Evolutionary conservation across 2,888 invertebrate genomes (phyloP), one percentile per base, ranked within the genome.

Genomic region (Leuctra nigra): DNA sequence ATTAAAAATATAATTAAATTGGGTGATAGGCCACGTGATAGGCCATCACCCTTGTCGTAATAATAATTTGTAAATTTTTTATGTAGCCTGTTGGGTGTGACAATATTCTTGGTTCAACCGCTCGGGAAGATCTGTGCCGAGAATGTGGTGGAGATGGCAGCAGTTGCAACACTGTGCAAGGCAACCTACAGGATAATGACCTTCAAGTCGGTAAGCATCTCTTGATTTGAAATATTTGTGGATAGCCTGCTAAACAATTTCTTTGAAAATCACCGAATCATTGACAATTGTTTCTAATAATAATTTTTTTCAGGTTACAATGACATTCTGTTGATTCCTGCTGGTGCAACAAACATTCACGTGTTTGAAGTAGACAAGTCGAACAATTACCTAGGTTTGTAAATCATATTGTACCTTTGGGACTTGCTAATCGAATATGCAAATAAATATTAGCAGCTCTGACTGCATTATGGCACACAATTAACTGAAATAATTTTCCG

Each of bases 71-170:
- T n/a, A n/a, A n/a, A n/a, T n/a, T n/a, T n/a, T n/a, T n/a, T n/a
- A n/a, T n/a, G n/a, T n/a, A 91, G 89, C 83, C 87, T 7, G 91
- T 96, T 39, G 97, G 97, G 56, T 97, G 97, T 71, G 96, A 97
- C 73, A 86, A 87, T 81, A 87, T 92, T 84, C 75, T 97, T 66
- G 96, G 95, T 11, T 96, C 96, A 4, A 75, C 79, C 55, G 83
- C 86, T 9, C 80, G 81, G 64, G 93, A 93, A 73, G 97, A 97
- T 73, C 86, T 87, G 65, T 97, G 97, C 69, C 81, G 93, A 38
- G 83, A 85, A 65, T 97, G 97, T 69, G 89, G 90, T n/a, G 96
- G 96, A 0, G 87, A 93, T 70, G 85, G 86, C 58, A 83, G 86
- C 64, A 68, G 71, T 11, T 97, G 97, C 70, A 84, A 86, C 66